Evolutionary conservation across 2,113 vertebrate species (phyloP), one percentile per base, ranked within the genome.

Genomic region (Progne subis): DNA sequence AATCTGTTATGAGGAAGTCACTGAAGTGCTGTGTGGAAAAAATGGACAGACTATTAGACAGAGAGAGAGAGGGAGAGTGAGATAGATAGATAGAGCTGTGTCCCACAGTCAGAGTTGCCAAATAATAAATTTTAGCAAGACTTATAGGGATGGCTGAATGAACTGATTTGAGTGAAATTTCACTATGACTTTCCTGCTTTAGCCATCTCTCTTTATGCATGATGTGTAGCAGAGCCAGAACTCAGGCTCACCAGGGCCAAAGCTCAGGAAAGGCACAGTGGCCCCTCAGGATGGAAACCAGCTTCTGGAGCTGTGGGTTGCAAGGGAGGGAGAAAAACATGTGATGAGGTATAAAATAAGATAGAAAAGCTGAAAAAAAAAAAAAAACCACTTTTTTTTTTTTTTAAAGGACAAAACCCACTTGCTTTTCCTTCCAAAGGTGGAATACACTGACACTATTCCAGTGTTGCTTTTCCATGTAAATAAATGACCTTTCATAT

Each of bases 1-100:
- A 90, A 88, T 65, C 31, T 91, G 74, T 68, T 88, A 93, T 0
- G 26, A 61, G 75, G 94, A 97, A 92, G 81, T 95, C 72, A 72
- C 55, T 74, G 23, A 70, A 86, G 59, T 29, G 63, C 64, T 68
- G 44, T 8, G 31, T 7, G 68, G 72, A 49, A 50, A 52, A 78
- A 78, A 41, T 4, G 34, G 70, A 61, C 28, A 49, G 72, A 39
- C 49, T 41, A 10, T 29, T 41, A 5, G 21, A 26, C 14, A 65
- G 43, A 43, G 5, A 63, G 55, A 21, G 32, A 6, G 19, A 14
- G 37, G 37, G 10, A 82, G n/a, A 37, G 8, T 55, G 50, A 56
- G 55, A n/a, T n/a, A 4, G 18, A 21, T 5, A 56, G 28, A 60
- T 3, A 47, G 43, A 2, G 46, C 32, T 67, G 23, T 83, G 76